phyloP scores from a whole-genome alignment of 2,113 vertebrate species.

The Pristiophorus japonicus region DNA sequence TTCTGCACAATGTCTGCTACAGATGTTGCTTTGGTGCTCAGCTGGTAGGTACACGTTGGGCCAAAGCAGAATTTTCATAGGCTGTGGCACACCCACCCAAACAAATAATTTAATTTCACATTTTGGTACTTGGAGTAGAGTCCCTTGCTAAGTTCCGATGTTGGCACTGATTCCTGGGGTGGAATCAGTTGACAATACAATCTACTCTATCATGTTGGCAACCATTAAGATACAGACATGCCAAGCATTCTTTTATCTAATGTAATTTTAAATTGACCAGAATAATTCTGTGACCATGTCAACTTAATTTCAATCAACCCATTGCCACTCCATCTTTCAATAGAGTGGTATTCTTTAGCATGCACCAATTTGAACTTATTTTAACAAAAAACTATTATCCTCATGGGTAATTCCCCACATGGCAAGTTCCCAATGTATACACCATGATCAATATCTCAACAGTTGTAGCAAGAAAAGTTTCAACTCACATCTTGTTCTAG shows the following conservation, averaged over 20 bases:
- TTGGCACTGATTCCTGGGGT: background rate
- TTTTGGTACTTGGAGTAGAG: background rate
- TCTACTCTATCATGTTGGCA: background rate
- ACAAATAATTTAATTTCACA: background rate
- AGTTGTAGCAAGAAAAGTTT: too few species aligned
- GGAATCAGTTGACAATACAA: background rate
- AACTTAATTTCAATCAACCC: background rate
- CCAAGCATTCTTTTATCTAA: background rate
- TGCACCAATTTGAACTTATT: background rate
- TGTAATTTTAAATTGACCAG: background rate
- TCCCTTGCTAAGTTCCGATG: background rate
- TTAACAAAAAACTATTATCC: background rate
- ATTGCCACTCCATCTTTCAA: background rate
- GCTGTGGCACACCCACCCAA: background rate
- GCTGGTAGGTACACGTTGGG: background rate
- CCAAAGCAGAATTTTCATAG: background rate
- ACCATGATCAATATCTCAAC: background rate
- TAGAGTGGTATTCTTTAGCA: background rate
- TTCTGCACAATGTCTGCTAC: background rate
- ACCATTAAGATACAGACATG: background rate
- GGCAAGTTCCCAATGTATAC: background rate
- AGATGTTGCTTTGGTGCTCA: background rate
- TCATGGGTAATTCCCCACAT: background rate
- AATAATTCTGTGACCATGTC: background rate
- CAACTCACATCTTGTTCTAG: background rate